Evolutionary conservation across 1,140 invertebrate genomes (phyloP), one percentile per base, ranked within the genome.

Genomic region (Brachionus sp.): DNA sequence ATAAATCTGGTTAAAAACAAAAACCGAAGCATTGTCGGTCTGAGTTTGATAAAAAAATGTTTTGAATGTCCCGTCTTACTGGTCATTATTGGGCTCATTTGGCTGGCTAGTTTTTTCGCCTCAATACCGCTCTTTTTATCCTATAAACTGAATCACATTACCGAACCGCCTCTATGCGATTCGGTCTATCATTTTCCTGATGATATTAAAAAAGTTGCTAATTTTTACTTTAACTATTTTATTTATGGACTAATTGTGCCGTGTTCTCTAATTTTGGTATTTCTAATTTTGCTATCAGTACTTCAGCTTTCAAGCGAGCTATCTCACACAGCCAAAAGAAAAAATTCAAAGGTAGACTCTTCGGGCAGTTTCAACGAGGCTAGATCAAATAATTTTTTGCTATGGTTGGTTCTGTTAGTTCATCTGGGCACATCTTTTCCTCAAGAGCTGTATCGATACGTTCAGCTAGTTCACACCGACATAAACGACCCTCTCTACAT

Each of bases 111-210:
- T 44, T 62, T 80, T 16, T 16, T 62, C 3, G 23, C 50, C 7
- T 62, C 77, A 13, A 12, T 35, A 16, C 77, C 77, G 7, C 10
- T 80, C 12, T 80, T 62, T 44, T 19, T 25, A 13, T 39, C 77
- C 12, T 80, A 29, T 23, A 80, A 29, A 80, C 13, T 80, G n/a
- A 80, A 57, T 62, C 7, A 37, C 5, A 12, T 42, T 16, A 19
- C 33, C 10, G 16, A 35, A 25, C 37, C 70, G 39, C 37, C 77
- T 33, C 25, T 80, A 0, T 80, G 77, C 42, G 77, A 80, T 62
- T 80, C 77, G 5, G 33, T 42, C 7, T 80, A 80, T 29, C 46
- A 57, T 2, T 80, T 80, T 80, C 77, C 77, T 4, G 33, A 80
- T 66, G 77, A 80, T 29, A 35, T 80, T 7, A 37, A 66, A 62